Conservation (phyloP, 2,888 invertebrate genomes). For the Drosophila acutilabella region DNA sequence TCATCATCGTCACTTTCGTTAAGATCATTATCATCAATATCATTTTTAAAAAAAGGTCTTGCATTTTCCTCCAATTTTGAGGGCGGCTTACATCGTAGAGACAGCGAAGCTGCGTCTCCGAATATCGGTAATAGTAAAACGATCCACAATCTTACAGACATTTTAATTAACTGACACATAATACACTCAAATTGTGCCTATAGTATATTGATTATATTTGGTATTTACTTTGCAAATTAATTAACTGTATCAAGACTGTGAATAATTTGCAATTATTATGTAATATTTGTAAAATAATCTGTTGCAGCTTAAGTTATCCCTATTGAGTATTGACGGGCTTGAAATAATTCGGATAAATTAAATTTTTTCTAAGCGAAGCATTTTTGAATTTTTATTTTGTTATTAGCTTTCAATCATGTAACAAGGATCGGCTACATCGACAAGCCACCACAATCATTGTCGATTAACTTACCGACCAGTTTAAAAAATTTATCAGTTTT, state of each 20-base stretch:
- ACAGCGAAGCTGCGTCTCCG: neutral
- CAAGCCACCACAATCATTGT: neutral
- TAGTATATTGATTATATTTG: conserved; percentile 3
- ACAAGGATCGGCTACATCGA: neutral
- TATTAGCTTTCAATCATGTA: conserved; percentile 13
- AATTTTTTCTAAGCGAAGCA: neutral
- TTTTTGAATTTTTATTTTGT: neutral
- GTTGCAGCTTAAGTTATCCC: too few species aligned
- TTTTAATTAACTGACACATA: neutral
- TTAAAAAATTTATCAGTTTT: too few species aligned
- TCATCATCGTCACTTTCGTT: neutral
- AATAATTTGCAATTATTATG: neutral
- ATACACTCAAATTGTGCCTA: neutral
- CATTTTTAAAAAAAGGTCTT: neutral
- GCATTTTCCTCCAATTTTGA: neutral
- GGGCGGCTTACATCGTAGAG: conserved; percentile 8
- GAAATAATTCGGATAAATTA: neutral
- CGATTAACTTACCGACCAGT: neutral
- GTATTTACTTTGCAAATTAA: neutral
- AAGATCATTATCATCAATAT: neutral
- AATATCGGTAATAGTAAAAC: conserved; percentile 4
- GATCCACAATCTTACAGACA: conserved; percentile 7
- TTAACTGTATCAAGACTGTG: neutral
- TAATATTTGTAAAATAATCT: too few species aligned
- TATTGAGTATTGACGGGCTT: too few species aligned